These are phyloP conservation scores for Odontothrips loti DNA, from an alignment of 2,888 invertebrate species.

Conservation along the genomic window DNA sequence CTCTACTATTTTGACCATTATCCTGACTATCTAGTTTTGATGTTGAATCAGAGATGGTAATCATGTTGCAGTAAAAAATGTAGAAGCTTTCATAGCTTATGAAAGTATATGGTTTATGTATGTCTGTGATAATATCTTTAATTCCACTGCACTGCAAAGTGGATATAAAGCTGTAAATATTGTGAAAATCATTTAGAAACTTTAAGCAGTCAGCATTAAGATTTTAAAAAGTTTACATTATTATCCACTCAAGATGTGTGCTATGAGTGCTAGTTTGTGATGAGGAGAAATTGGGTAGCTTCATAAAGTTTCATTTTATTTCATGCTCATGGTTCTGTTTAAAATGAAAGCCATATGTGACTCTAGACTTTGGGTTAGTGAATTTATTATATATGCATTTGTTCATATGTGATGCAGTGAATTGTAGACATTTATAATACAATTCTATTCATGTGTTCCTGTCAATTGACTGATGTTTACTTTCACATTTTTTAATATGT, in stretches of 20 bases:
- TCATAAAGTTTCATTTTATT: background rate
- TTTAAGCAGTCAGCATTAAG: too few species aligned
- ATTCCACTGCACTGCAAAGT: too few species aligned
- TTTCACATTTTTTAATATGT: background rate
- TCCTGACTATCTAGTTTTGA: background rate
- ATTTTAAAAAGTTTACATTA: too few species aligned
- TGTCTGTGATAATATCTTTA: constrained; percentile 7
- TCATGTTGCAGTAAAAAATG: background rate
- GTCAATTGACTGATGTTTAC: background rate
- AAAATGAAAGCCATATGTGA: background rate
- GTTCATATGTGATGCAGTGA: background rate
- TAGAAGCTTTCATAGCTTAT: background rate
- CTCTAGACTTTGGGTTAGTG: background rate
- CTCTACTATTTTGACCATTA: background rate
- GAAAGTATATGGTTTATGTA: background rate
- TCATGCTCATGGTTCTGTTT: background rate
- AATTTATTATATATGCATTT: background rate
- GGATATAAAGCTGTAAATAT: too few species aligned
- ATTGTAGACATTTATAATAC: background rate
- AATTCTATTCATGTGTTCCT: background rate
- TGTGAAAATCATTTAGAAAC: too few species aligned
- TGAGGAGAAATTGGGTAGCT: too few species aligned
- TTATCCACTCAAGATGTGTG: too few species aligned
- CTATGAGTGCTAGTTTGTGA: too few species aligned
- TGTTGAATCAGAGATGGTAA: background rate